phyloP scores from a whole-genome alignment of 2,888 invertebrate genomes.

The Osedax frankpressi region DNA sequence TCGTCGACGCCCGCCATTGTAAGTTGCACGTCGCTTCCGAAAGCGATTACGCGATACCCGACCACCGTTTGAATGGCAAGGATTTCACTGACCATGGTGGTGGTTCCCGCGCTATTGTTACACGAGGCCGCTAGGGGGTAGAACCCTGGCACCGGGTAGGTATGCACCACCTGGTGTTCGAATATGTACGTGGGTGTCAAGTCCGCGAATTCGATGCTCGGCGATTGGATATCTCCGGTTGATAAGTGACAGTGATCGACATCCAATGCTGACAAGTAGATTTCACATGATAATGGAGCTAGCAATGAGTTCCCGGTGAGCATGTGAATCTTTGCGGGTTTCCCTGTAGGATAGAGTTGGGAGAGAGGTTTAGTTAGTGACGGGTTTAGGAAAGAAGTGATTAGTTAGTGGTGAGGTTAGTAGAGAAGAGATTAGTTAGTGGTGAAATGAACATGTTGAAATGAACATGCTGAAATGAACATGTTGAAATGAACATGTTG shows the following conservation, averaged over 20 bases:
- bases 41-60: background rate
- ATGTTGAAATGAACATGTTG: no score
- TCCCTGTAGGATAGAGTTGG: no score
- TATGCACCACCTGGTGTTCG: background rate
- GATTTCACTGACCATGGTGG: background rate
- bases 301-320: no score
- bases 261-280: background rate
- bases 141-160: background rate
- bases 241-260: background rate
- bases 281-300: background rate
- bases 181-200: background rate
- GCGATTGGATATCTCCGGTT: background rate
- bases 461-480: no score
- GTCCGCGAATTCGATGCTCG: background rate
- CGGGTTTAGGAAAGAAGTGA: no score
- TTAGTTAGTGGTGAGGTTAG: no score
- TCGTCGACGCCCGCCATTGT: background rate
- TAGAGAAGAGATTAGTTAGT: no score
- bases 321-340: no score
- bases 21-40: background rate
- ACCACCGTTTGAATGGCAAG: background rate
- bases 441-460: no score
- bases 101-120: background rate
- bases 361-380: no score
- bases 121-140: background rate